Conservation (phyloP, 2,888 invertebrate genomes). For the Xestia rhomboidea region DNA sequence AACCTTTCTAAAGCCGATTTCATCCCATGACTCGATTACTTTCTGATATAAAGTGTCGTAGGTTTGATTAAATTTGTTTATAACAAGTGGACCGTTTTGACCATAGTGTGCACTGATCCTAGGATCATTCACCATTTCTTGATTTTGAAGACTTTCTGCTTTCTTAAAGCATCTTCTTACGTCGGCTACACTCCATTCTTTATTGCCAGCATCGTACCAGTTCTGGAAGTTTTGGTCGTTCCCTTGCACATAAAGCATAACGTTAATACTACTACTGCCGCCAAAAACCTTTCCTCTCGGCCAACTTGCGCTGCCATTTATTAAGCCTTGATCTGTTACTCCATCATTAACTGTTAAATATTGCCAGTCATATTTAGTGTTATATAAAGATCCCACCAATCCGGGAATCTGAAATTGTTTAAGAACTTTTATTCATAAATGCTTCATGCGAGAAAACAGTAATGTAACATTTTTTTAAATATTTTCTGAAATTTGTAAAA, state of each 20-base stretch:
- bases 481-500: neutral
- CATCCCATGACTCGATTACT: conserved; percentile 80
- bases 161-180: conserved; percentile 87
- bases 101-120: conserved; percentile 76
- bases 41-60: conserved; percentile 74
- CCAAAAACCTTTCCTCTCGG: conserved; percentile 92
- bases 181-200: conserved; percentile 89
- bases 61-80: conserved; percentile 85
- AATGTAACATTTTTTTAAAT: too few species aligned
- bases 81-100: conserved; percentile 81
- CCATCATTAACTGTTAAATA: conserved; percentile 95
- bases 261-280: conserved; percentile 90
- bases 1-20: conserved; percentile 81
- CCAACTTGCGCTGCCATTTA: conserved; percentile 81
- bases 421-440: neutral
- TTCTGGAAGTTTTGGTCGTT: conserved; percentile 85
- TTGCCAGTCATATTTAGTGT: conserved; percentile 93
- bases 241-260: conserved; percentile 90
- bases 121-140: conserved; percentile 66
- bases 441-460: neutral
- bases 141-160: conserved; percentile 84
- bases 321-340: conserved; percentile 92
- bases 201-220: conserved; percentile 89
- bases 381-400: conserved; percentile 56
- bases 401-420: conserved; percentile 69